A percentile compares a stretch with the other conserved stretches of the same genome.
Conservation (phyloP, 2,113 vertebrate genomes). For the Aegypius monachus region DNA sequence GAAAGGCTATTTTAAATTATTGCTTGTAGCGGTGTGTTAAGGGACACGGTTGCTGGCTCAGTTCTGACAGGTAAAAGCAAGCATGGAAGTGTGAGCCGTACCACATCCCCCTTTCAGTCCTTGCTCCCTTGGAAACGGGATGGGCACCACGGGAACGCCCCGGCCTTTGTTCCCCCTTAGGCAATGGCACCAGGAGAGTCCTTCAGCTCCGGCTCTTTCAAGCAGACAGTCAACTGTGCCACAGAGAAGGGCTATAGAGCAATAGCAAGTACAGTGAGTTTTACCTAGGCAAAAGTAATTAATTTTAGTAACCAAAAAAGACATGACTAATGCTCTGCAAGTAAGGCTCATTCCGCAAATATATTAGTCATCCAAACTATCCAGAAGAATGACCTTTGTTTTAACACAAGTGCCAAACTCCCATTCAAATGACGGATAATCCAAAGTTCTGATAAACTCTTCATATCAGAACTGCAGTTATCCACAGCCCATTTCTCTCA, state of each 20-base stretch:
- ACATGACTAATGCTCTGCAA: not conserved
- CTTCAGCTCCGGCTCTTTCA: not conserved
- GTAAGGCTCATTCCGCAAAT: not conserved
- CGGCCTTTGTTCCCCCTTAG: not conserved
- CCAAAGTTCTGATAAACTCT: not conserved
- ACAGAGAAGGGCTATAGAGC: not conserved
- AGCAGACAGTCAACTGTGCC: too few relatives aligned
- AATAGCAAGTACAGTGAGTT: not conserved
- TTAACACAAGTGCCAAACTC: not conserved
- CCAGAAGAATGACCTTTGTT: not conserved
- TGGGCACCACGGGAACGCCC: accelerated
- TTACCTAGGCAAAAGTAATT: not conserved
- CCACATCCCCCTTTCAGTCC: not conserved
- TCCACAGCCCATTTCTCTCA: not conserved
- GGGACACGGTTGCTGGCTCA: not conserved
- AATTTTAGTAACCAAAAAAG: not conserved
- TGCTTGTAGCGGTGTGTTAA: accelerated
- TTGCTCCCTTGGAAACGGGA: not conserved
- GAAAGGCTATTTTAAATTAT: not conserved
- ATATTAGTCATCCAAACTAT: not conserved
- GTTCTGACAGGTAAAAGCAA: not conserved
- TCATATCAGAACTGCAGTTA: not conserved
- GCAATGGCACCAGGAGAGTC: not conserved
- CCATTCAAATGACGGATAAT: not conserved
- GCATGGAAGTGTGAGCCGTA: not conserved